Evolutionary conservation across 1,140 invertebrate species (phyloP).

Genomic region (Dendrolimus kikuchii): DNA sequence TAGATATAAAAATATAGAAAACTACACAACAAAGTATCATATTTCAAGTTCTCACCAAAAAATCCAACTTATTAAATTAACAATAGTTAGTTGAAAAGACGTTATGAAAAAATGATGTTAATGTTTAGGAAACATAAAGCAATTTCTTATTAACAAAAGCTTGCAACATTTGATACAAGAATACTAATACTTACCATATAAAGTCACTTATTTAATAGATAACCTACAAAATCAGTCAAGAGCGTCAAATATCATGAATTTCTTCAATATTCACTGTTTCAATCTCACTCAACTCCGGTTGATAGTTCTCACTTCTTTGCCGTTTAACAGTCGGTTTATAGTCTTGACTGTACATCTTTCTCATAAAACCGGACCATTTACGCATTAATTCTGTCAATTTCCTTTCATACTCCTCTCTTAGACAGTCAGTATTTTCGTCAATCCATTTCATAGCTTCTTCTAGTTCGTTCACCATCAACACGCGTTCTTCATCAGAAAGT

Average conservation of each 20-base stretch:
- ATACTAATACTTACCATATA: too few species aligned
- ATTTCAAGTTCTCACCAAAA: too few species aligned
- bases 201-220: too few species aligned
- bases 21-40: too few species aligned
- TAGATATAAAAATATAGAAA: too few species aligned
- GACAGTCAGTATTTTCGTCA: slow-evolving; percentile 74
- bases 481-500: slow-evolving; percentile 55
- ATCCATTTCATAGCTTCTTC: slow-evolving; percentile 75
- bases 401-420: slow-evolving; percentile 74
- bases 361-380: slow-evolving; percentile 67
- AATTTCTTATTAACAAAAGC: too few species aligned
- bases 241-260: slow-evolving; percentile 9
- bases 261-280: slow-evolving; percentile 23
- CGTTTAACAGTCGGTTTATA: slow-evolving; percentile 27
- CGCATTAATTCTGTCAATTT: slow-evolving; percentile 73
- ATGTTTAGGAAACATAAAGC: too few species aligned
- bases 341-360: slow-evolving; percentile 41
- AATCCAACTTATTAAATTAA: too few species aligned
- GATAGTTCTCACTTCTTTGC: slow-evolving; percentile 22
- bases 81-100: too few species aligned
- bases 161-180: too few species aligned
- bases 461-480: slow-evolving; percentile 65
- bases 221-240: too few species aligned
- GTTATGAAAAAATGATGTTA: too few species aligned
- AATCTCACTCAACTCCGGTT: slow-evolving; percentile 10